Evolutionary conservation across 1,140 invertebrate genomes (phyloP).

Genomic region (Atopsyche davidsoni): DNA sequence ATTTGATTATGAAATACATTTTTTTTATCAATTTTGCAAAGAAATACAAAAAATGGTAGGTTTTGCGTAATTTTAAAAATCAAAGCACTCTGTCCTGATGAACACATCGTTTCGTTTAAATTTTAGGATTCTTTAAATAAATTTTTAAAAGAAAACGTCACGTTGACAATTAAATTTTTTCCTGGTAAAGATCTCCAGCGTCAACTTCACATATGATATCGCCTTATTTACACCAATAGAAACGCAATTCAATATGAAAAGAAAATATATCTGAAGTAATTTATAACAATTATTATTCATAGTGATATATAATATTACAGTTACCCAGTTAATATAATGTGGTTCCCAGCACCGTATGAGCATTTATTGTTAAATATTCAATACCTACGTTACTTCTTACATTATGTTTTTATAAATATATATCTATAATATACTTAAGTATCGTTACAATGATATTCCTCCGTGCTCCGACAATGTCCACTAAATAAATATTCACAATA

Average conservation of each 20-base stretch:
- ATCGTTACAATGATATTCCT: constrained; percentile 4
- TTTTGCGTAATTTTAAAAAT: not conserved
- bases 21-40: not conserved
- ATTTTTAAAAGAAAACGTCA: not conserved
- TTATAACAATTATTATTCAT: constrained; percentile 28
- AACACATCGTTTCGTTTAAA: not conserved
- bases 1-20: not conserved
- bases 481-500: constrained; percentile 7
- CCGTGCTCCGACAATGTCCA: not conserved
- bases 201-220: no score
- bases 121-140: not conserved
- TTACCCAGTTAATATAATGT: constrained; percentile 28
- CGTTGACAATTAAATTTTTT: not conserved
- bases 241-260: constrained; percentile 6
- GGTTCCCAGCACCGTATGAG: constrained; percentile 31
- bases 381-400: constrained; percentile 1
- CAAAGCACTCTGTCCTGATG: no score
- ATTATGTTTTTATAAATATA: constrained; percentile 7
- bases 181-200: not conserved
- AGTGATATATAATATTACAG: constrained; percentile 16
- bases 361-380: constrained; percentile 25
- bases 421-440: constrained; percentile 9
- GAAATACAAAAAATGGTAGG: not conserved
- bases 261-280: constrained; percentile 23
- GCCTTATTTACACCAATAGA: constrained; percentile 3